Conservation (phyloP, 2,797 vertebrate species). For the Hypotaenidia philippensis region DNA sequence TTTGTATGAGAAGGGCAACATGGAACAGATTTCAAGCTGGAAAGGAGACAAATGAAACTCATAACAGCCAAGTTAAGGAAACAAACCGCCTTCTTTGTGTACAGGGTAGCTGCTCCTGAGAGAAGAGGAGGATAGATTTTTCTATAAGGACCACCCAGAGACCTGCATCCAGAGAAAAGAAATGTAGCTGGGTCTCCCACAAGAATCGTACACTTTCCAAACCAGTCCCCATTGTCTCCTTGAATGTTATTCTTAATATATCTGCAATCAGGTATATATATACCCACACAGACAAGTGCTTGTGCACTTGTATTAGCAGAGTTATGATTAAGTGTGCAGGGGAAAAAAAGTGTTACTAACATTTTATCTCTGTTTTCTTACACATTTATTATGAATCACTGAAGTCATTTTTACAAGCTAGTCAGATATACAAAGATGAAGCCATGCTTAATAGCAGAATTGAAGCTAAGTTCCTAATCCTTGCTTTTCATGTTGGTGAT, state of each 20-base stretch:
- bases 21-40: background rate
- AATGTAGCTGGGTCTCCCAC: background rate
- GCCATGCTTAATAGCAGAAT: background rate
- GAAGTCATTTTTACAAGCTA: background rate
- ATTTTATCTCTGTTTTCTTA: background rate
- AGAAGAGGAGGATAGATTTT: background rate
- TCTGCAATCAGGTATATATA: background rate
- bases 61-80: background rate
- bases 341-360: background rate
- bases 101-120: background rate
- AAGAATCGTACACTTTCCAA: background rate
- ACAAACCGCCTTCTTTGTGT: background rate
- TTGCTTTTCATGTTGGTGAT: background rate
- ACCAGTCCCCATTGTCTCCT: background rate
- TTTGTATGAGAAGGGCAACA: background rate
- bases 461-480: background rate
- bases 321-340: background rate
- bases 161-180: background rate
- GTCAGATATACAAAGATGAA: background rate
- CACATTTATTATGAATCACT: background rate
- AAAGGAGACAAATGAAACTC: background rate
- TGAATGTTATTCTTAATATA: background rate
- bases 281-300: background rate
- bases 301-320: background rate
- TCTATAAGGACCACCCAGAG: background rate